Evolutionary conservation across 2,888 invertebrate species (phyloP).

Genomic region (Julus scandinavius): DNA sequence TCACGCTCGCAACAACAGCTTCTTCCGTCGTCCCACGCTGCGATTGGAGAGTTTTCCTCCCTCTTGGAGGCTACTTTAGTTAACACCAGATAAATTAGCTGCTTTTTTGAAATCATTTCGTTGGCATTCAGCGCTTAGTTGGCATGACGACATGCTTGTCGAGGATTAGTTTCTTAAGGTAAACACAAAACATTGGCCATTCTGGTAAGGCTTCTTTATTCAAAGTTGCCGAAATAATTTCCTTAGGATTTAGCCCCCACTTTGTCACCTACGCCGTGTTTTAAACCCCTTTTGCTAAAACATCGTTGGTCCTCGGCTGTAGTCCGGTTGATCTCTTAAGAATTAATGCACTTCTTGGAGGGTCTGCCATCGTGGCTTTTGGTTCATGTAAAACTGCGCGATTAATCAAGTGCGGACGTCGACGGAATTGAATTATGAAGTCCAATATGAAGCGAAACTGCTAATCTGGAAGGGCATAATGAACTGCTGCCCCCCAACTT

Average conservation of each 20-base stretch:
- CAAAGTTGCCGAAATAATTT: constrained; percentile 37
- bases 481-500: not conserved
- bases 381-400: not conserved
- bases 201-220: constrained; percentile 11
- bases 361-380: constrained; percentile 4
- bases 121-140: constrained; percentile 39
- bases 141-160: constrained; percentile 48
- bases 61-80: constrained; percentile 39
- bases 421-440: constrained; percentile 13
- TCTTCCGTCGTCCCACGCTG: constrained; percentile 47
- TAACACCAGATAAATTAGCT: constrained; percentile 51
- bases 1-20: constrained; percentile 39
- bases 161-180: constrained; percentile 50
- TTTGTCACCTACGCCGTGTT: not conserved
- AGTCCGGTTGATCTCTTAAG: not conserved
- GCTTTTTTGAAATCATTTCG: constrained; percentile 35
- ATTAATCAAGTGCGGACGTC: constrained; percentile 12
- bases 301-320: not conserved
- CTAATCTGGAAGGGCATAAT: constrained; percentile 27
- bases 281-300: not conserved
- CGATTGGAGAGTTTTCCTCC: constrained; percentile 22
- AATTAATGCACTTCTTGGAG: constrained; percentile 14
- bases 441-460: constrained; percentile 2
- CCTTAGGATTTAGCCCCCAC: not conserved
- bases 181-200: constrained; percentile 44